Evolutionary conservation across 1,140 invertebrate species (phyloP).

Genomic region (Ostrea denselamellosa): DNA sequence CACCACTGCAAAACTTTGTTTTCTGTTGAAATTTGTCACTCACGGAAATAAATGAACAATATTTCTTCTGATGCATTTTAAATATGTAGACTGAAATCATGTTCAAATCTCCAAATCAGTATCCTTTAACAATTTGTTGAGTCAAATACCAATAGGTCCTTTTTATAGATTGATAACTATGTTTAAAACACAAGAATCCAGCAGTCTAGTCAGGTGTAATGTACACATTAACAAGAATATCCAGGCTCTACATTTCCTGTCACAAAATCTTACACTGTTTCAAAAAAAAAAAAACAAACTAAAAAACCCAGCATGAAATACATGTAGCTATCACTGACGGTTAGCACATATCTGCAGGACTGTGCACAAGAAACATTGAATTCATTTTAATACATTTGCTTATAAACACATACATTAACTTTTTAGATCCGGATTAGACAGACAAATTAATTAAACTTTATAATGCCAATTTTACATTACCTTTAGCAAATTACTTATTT

Average conservation of each 20-base stretch:
- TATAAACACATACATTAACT: conserved; percentile 34
- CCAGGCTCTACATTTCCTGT: background rate
- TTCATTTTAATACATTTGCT: conserved; percentile 40
- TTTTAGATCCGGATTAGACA: background rate
- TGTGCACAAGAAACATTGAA: conserved; percentile 8
- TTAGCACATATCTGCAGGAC: conserved; percentile 10
- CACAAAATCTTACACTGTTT: background rate
- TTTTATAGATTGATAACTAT: background rate
- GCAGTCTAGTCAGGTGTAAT: conserved; percentile 9
- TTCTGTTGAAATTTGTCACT: background rate
- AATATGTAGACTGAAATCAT: background rate
- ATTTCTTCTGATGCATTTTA: background rate
- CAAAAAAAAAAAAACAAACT: too few species aligned
- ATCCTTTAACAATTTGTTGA: background rate
- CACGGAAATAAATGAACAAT: background rate
- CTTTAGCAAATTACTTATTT: conserved; percentile 23
- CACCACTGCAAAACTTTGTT: background rate
- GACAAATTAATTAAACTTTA: conserved; percentile 18
- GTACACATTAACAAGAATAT: background rate
- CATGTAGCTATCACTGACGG: background rate
- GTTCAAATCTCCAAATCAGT: background rate
- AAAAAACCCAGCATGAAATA: background rate
- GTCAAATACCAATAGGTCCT: background rate
- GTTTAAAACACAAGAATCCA: conserved; percentile 31
- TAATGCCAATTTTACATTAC: conserved; percentile 12